Evolutionary conservation across 2,797 vertebrate genomes (phyloP).

Genomic region (Chiloscyllium punctatum): DNA sequence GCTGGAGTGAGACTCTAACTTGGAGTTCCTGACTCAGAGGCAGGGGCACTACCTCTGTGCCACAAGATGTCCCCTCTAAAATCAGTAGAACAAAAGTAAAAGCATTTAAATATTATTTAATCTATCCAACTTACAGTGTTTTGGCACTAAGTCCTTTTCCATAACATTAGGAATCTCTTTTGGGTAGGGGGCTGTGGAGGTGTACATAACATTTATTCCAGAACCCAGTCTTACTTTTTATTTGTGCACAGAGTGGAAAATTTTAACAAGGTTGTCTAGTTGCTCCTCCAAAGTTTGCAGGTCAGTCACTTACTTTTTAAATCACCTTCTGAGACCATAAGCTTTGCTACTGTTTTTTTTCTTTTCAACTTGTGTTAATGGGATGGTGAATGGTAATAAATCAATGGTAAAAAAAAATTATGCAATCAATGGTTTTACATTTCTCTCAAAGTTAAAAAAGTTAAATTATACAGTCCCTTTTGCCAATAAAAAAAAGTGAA

Average conservation of each 20-base stretch:
- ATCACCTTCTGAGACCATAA: not conserved
- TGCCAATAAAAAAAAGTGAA: conserved; percentile 36
- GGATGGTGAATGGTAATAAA: not conserved
- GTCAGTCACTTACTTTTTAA: not conserved
- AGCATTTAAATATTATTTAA: not conserved
- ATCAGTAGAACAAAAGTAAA: not conserved
- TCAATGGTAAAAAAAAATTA: not conserved
- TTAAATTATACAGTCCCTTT: conserved; percentile 27
- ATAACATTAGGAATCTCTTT: not conserved
- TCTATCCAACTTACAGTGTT: not conserved
- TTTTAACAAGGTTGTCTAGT: too few relatives aligned
- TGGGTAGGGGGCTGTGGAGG: not conserved
- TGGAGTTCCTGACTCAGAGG: too few relatives aligned
- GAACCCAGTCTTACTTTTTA: not conserved
- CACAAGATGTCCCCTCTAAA: too few relatives aligned
- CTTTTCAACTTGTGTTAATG: too few relatives aligned
- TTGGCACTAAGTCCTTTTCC: not conserved
- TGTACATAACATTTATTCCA: not conserved
- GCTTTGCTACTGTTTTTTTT: not conserved
- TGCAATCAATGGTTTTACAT: conserved; percentile 24
- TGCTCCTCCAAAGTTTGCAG: not conserved
- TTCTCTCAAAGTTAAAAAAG: conserved; percentile 20
- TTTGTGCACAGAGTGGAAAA: not conserved
- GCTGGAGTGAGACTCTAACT: too few relatives aligned
- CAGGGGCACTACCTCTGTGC: too few relatives aligned